phyloP scores from a whole-genome alignment of 2,797 vertebrate genomes.

The Phoxinus dragarum region DNA sequence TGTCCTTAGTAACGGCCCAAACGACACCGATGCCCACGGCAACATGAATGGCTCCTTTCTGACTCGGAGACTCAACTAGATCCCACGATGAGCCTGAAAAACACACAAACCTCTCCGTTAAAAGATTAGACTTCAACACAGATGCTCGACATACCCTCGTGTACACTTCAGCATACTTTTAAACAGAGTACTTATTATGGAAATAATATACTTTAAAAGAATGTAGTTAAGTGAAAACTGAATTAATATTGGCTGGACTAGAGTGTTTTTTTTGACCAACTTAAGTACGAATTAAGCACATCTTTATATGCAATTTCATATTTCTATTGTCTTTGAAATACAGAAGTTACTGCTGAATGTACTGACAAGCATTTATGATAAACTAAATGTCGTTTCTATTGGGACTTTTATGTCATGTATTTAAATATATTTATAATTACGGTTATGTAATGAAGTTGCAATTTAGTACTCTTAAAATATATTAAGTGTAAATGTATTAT shows the following conservation, averaged over 20 bases:
- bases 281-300: background rate
- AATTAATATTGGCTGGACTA: too few species aligned
- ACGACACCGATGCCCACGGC: constrained; percentile 90
- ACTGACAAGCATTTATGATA: background rate
- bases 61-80: constrained; percentile 85
- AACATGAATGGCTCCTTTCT: constrained; percentile 87
- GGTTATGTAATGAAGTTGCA: background rate
- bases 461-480: background rate
- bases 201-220: too few species aligned
- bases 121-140: background rate
- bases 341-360: background rate
- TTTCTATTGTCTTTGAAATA: background rate
- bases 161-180: too few species aligned
- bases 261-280: background rate
- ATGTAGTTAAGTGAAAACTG: too few species aligned
- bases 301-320: background rate
- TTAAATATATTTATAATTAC: background rate
- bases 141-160: background rate
- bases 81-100: constrained; percentile 84
- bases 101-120: background rate
- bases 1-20: constrained; percentile 95
- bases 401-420: background rate
- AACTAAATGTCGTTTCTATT: background rate
- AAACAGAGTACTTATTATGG: too few species aligned
- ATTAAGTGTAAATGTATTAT: background rate